Base-by-base conservation (phyloP, 2,888 invertebrate genomes). In the Epinotia brunnichana region DNA sequence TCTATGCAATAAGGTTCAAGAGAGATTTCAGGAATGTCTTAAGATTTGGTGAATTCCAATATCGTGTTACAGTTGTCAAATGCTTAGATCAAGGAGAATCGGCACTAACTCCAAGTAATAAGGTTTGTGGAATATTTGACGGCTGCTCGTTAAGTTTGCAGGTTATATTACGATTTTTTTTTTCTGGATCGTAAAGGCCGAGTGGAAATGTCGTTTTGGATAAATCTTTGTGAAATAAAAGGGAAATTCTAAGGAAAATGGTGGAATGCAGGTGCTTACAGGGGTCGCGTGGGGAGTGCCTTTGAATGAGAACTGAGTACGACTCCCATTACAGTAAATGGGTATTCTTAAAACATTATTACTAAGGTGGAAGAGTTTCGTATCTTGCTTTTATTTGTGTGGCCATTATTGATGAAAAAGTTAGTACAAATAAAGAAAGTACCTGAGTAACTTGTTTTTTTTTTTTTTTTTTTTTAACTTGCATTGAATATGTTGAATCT, bases 121-220 rank as follows among this genome's bases (percentile, higher is more conserved):
- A 67, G 67, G 61, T 35, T 61, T 56, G 56, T 17, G 35, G 54
- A 56, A 35, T 61, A 39, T 61, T 70, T 56, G 17, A 21, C 17
- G 61, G 48, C 17, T 24, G 51, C 41, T 21, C 13, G 11, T 10
- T 48, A 67, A 72, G 48, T 29, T 72, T 48, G 72, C 68, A 53
- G 51, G 39, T 56, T 21, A 54, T 48, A 62, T 67, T 67, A 70
- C 70, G 70, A 51, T 70, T 9, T 35, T 35, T 71, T 68, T 41
- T 68, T 68, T 68, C 24, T 19, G 54, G 67, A 56, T 66, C 66
- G 71, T 61, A 61, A 66, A 72, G 67, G 41, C 61, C 35, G 39
- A 67, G 70, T 70, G 69, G 69, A 70, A 72, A 68, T 68, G 61
- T 62, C 72, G 67, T 72, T 72, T 53, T 62, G 72, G 67, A 72